phyloP scores from a whole-genome alignment of 2,888 invertebrate species.

The Oscheius sp. region DNA sequence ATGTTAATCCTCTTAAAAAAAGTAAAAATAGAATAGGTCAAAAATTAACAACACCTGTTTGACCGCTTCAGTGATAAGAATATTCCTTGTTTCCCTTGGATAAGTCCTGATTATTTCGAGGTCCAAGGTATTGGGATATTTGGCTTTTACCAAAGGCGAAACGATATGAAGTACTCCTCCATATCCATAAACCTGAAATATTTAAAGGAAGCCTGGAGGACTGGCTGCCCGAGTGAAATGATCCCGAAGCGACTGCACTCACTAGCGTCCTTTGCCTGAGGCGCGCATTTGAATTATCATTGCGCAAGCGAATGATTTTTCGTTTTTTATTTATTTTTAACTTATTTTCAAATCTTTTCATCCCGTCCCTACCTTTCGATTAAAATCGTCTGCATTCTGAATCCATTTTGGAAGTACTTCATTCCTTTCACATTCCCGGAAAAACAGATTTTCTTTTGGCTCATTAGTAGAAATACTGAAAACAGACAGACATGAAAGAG shows the following conservation, averaged over 20 bases:
- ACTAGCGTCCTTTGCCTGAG: too few species aligned
- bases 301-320: too few species aligned
- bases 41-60: constrained; percentile 31
- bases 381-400: constrained; percentile 39
- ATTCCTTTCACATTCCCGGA: constrained; percentile 47
- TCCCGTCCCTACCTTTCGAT: constrained; percentile 30
- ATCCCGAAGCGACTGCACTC: too few species aligned
- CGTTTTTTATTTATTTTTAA: background rate
- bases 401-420: constrained; percentile 59
- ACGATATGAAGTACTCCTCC: constrained; percentile 56
- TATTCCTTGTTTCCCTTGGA: constrained; percentile 53
- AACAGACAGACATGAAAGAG: background rate
- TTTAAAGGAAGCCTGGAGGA: too few species aligned
- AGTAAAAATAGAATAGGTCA: background rate
- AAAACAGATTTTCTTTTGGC: constrained; percentile 48
- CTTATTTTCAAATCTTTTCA: background rate
- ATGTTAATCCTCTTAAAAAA: constrained; percentile 47
- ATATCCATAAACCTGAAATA: constrained; percentile 56
- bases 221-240: too few species aligned
- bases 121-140: constrained; percentile 45
- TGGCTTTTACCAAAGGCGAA: constrained; percentile 45
- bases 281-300: too few species aligned
- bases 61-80: constrained; percentile 56
- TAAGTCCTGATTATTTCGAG: constrained; percentile 53
- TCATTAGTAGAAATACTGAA: constrained; percentile 55